phyloP scores from a whole-genome alignment of 2,113 vertebrate genomes.

The Menura novaehollandiae region DNA sequence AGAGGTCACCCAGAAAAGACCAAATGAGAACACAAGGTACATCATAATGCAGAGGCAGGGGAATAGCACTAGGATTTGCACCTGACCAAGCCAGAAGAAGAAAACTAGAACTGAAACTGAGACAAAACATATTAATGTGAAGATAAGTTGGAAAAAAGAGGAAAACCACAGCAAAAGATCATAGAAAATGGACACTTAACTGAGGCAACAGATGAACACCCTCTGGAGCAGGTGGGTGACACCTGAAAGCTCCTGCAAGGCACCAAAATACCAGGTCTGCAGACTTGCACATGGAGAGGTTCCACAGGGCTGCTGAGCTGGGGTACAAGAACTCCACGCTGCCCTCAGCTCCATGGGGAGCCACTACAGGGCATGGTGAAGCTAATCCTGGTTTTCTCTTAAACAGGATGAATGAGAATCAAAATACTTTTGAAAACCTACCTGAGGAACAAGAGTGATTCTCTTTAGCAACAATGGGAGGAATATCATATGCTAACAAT shows the following conservation, averaged over 20 bases:
- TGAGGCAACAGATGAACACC: not conserved
- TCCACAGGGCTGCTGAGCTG: not conserved
- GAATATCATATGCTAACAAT: not conserved
- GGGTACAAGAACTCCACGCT: rapidly evolving
- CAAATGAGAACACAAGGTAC: not conserved
- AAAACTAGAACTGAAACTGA: not conserved
- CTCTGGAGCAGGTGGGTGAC: rapidly evolving
- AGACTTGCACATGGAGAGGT: no score
- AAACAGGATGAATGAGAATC: not conserved
- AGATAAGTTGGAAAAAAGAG: rapidly evolving
- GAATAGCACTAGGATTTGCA: not conserved
- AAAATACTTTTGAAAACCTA: not conserved
- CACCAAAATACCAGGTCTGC: not conserved
- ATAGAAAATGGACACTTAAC: not conserved
- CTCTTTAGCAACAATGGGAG: not conserved
- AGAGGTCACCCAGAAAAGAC: not conserved
- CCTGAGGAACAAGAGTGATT: not conserved
- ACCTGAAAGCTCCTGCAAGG: not conserved
- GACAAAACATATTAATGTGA: not conserved
- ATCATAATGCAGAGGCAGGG: not conserved
- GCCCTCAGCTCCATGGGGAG: not conserved
- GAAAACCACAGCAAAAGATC: rapidly evolving
- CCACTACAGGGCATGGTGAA: not conserved
- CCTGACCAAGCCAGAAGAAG: not conserved
- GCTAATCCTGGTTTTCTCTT: not conserved